These are phyloP conservation scores for Ictidomys tridecemlineatus DNA, from an alignment of 2,113 vertebrate species.

Conservation along the genomic window DNA sequence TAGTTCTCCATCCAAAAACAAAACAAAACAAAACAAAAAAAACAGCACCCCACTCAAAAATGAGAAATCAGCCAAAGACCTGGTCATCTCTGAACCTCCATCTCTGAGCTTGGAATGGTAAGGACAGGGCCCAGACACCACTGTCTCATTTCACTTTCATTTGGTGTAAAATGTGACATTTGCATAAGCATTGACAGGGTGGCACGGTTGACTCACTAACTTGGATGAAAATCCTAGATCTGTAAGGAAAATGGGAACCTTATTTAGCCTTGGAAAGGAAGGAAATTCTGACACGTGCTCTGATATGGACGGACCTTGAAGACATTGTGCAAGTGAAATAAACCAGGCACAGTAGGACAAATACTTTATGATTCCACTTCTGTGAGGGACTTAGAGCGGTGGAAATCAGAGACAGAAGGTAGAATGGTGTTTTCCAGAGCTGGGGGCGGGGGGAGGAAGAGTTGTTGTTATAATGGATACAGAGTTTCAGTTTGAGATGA, in stretches of 20 bases:
- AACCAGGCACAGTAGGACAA: neutral
- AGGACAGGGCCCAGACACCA: neutral
- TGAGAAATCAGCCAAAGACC: neutral
- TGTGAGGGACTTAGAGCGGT: neutral
- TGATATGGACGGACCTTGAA: neutral
- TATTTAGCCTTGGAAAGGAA: conserved; percentile 7
- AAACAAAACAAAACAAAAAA: neutral
- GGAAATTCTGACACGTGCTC: neutral
- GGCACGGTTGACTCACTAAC: neutral
- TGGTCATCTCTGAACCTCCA: neutral
- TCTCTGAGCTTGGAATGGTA: neutral
- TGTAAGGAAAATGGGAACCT: neutral
- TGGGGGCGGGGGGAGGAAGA: neutral
- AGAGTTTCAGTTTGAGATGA: conserved; percentile 25
- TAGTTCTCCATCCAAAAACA: neutral
- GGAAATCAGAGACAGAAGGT: neutral
- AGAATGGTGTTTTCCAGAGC: neutral
- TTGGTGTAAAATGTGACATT: neutral
- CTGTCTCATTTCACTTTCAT: neutral
- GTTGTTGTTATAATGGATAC: neutral
- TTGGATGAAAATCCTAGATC: neutral
- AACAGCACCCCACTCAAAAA: neutral
- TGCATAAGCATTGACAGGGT: neutral
- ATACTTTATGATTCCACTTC: neutral
- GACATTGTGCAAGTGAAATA: neutral